phyloP scores from a whole-genome alignment of 1,140 invertebrate genomes.

The Popillia japonica region DNA sequence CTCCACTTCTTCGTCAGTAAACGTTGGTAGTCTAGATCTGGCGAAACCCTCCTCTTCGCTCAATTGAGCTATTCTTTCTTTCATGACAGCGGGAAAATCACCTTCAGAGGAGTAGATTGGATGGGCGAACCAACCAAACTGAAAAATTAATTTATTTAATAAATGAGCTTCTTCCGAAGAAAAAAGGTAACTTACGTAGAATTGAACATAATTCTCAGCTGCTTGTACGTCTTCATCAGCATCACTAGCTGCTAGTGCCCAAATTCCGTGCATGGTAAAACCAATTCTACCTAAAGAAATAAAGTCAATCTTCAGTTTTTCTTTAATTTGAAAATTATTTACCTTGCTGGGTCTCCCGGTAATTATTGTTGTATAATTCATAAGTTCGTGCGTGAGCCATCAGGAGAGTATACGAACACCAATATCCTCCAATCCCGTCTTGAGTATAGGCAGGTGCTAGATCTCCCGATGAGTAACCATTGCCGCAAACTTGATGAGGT shows the following conservation, averaged over 20 bases:
- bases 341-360: slow-evolving; percentile 59
- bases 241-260: too few relatives aligned
- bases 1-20: slow-evolving; percentile 62
- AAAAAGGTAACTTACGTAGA: not conserved
- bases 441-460: slow-evolving; percentile 65
- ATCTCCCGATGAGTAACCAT: slow-evolving; percentile 70
- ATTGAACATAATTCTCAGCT: not conserved
- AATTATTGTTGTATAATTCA: slow-evolving; percentile 65
- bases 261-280: too few relatives aligned
- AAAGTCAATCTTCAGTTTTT: too few relatives aligned
- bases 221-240: too few relatives aligned
- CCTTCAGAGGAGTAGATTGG: slow-evolving; percentile 68
- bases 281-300: too few relatives aligned
- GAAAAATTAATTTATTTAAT: too few relatives aligned
- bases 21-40: slow-evolving; percentile 68
- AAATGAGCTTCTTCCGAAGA: too few relatives aligned
- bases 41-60: slow-evolving; percentile 63
- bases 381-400: slow-evolving; percentile 67
- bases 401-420: slow-evolving; percentile 65
- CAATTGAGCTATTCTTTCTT: slow-evolving; percentile 63
- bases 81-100: slow-evolving; percentile 69
- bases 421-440: slow-evolving; percentile 65
- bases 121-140: slow-evolving; percentile 72
- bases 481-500: slow-evolving; percentile 59
- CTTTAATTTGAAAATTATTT: too few relatives aligned